Base-by-base conservation (phyloP, 2,113 vertebrate genomes). In the Jacana jacana region DNA sequence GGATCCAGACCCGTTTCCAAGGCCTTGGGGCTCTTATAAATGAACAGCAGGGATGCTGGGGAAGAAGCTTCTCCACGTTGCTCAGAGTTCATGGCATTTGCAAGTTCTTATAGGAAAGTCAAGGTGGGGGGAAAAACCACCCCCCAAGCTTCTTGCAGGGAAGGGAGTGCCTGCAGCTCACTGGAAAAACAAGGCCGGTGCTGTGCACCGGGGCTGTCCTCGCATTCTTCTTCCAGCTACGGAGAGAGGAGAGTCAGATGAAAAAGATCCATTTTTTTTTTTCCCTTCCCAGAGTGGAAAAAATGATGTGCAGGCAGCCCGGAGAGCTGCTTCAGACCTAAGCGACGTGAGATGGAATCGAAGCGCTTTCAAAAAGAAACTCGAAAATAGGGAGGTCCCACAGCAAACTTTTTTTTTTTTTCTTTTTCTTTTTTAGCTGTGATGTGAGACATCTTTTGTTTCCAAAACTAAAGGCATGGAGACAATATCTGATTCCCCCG, bases 401-500 rank as follows among this genome's bases (percentile, higher is more conserved):
- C 51, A 12, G 63, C 28, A 58, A 88, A 94, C 60, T 77, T 55
- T 72, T 58, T 33, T 20, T 31, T 54, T 20, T 49, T 69, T 33
- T 49, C 66, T 15, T 42, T 42, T 42, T 11, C 16, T 55, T 60
- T 40, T 51, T 66, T 48, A 89, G 75, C 75, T 14, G 23, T n/a
- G 66, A 91, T 14, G 23, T 31, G 66, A 91, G 91, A 49, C 31
- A 10, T 55, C 89, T 91, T 91, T 95, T 87, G 72, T 77, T 91
- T 83, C 64, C 51, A 22, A 30, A 61, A 70, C 82, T 63, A 42
- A 81, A 95, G 88, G 88, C 88, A 60, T 8, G 48, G 88, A 83
- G 79, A 86, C 81, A 83, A 66, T 80, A 54, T 81, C 86, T 40
- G 72, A 71, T 88, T 88, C 80, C 86, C 86, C 49, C 0, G 0